These are phyloP conservation scores for Gallinago jamesoni DNA, from an alignment of 2,113 vertebrate species.

Conservation along the genomic window DNA sequence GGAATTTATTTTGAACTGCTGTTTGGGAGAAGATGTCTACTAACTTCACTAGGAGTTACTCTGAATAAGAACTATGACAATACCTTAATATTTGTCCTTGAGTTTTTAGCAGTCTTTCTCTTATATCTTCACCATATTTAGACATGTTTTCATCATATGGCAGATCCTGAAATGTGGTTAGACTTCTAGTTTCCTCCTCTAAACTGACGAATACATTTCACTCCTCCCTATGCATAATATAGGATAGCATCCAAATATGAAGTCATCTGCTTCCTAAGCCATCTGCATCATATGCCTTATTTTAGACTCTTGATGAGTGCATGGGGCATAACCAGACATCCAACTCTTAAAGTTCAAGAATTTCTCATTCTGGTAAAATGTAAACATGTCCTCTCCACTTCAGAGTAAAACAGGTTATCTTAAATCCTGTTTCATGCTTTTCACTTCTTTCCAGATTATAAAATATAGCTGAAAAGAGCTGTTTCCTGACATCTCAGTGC, in stretches of 20 bases:
- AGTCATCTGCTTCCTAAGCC: not conserved
- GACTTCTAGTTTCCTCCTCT: not conserved
- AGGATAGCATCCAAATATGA: constrained; percentile 22
- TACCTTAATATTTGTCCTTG: not conserved
- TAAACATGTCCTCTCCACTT: constrained; percentile 3
- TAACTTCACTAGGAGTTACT: not conserved
- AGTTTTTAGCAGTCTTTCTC: not conserved
- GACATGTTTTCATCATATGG: not conserved
- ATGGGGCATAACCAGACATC: not conserved
- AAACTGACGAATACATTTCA: not conserved
- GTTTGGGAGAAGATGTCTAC: not conserved
- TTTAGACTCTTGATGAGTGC: not conserved
- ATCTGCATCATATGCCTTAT: not conserved
- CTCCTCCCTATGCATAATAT: not conserved
- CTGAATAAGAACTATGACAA: not conserved
- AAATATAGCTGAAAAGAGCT: not conserved
- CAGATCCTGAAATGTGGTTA: not conserved
- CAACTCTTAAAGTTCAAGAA: not conserved
- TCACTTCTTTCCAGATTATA: not conserved
- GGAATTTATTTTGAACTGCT: not conserved
- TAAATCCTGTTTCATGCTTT: constrained; percentile 1
- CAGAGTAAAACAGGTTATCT: not conserved
- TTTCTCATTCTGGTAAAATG: not conserved
- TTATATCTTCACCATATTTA: not conserved
- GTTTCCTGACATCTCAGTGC: not conserved